Evolutionary conservation across 1,140 invertebrate species (phyloP).

Genomic region (Bombus affinis): DNA sequence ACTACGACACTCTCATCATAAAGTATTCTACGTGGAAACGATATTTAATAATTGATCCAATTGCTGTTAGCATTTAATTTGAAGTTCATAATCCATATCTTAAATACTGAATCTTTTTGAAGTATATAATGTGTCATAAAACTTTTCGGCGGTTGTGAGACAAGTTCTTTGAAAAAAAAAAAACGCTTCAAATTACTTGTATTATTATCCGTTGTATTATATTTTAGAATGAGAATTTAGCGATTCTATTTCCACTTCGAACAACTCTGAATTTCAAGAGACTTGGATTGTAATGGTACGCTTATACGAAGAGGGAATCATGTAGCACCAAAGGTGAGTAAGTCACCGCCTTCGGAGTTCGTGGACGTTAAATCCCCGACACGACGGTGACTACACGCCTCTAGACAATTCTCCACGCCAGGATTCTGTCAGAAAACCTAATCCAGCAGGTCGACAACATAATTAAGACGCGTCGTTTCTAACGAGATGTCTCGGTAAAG

Average conservation of each 20-base stretch:
- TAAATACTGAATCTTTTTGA: no score
- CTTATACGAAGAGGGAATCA: neutral
- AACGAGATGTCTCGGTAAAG: constrained; percentile 45
- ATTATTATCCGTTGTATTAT: no score
- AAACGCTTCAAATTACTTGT: no score
- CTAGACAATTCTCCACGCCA: neutral
- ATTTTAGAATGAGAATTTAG: no score
- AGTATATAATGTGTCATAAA: no score
- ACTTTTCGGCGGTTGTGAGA: no score
- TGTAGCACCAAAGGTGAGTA: neutral
- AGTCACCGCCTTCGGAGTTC: neutral
- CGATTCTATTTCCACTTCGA: neutral
- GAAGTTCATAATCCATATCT: no score
- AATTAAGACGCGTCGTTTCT: constrained; percentile 47
- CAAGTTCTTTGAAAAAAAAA: no score
- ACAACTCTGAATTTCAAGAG: neutral
- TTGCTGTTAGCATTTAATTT: no score
- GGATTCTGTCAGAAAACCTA: neutral
- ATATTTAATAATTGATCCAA: no score
- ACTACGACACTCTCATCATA: no score
- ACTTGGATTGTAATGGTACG: neutral
- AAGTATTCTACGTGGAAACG: no score
- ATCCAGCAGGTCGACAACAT: constrained; percentile 7
- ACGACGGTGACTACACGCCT: neutral
- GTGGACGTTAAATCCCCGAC: constrained; percentile 1